A percentile compares a stretch with the other conserved stretches of the same genome.
These are phyloP conservation scores for Parauchenoglanis ngamensis DNA, from an alignment of 2,797 vertebrate genomes.

Conservation along the genomic window DNA sequence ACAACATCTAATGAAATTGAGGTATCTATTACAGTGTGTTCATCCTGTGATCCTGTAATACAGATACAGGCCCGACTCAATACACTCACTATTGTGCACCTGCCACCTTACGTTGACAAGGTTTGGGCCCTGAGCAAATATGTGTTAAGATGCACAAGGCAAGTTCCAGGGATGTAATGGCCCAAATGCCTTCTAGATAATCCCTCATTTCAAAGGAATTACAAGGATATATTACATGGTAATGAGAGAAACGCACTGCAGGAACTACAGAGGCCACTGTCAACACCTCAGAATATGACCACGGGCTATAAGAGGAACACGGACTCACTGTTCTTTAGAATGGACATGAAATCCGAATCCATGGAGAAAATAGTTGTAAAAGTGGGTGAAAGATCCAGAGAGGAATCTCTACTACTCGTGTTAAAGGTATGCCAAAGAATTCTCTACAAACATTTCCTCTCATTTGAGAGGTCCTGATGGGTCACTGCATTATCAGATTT, in stretches of 20 bases:
- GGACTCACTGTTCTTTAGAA: constrained; percentile 58
- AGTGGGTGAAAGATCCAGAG: constrained; percentile 65
- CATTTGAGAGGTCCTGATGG: constrained; percentile 16
- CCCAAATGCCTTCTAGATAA: constrained; percentile 60
- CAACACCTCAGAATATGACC: constrained; percentile 75
- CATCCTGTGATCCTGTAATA: constrained; percentile 41
- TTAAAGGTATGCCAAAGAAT: constrained; percentile 42
- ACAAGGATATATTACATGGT: constrained; percentile 72
- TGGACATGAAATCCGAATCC: constrained; percentile 49
- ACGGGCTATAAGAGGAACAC: constrained; percentile 66
- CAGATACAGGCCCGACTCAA: constrained; percentile 18
- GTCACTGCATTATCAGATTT: constrained; percentile 27
- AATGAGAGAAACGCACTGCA: constrained; percentile 71
- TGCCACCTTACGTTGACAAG: constrained; percentile 54
- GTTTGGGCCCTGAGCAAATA: constrained; percentile 52
- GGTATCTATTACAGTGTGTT: constrained; percentile 9
- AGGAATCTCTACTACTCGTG: constrained; percentile 49
- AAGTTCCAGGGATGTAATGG: constrained; percentile 58
- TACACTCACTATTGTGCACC: constrained; percentile 40
- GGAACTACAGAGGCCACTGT: constrained; percentile 76
- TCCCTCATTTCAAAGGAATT: constrained; percentile 69
- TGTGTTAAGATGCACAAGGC: constrained; percentile 44
- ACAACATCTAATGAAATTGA: neutral
- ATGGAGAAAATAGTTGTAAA: constrained; percentile 54
- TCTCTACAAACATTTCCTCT: constrained; percentile 22